A percentile compares a stretch with the other conserved stretches of the same genome.
Evolutionary conservation across 2,888 invertebrate species (phyloP).

Genomic region (Tachystola acroxantha): DNA sequence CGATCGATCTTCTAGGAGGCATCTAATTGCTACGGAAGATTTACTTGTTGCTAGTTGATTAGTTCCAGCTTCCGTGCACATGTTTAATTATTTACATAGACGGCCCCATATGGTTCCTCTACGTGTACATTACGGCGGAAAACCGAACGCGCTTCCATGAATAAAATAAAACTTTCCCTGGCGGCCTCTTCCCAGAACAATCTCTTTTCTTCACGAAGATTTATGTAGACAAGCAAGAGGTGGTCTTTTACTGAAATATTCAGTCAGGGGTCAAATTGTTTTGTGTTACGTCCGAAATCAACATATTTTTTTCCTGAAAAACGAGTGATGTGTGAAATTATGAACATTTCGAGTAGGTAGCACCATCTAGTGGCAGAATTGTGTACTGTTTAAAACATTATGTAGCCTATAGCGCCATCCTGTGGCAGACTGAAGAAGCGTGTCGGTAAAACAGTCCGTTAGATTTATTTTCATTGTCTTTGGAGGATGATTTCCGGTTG

Average conservation of each 20-base stretch:
- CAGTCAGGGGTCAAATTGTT: no score
- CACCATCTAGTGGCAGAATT: not conserved
- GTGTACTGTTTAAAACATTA: not conserved
- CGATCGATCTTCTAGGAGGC: no score
- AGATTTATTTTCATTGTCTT: no score
- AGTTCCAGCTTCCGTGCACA: conserved; percentile 9
- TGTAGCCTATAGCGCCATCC: no score
- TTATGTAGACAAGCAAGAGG: no score
- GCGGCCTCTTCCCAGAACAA: conserved; percentile 34
- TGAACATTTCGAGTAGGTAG: not conserved
- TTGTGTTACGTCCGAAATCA: no score
- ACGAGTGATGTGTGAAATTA: no score
- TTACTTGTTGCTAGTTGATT: conserved; percentile 14
- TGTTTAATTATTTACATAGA: conserved; percentile 23
- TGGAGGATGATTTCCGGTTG: no score
- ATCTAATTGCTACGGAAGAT: conserved; percentile 2
- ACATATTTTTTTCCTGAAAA: no score
- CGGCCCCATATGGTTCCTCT: conserved; percentile 24
- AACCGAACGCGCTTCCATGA: conserved; percentile 32
- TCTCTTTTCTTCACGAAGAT: conserved; percentile 45
- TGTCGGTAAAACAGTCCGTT: no score
- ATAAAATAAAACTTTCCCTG: conserved; percentile 40
- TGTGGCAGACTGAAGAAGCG: no score
- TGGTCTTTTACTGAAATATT: no score
- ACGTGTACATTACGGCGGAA: conserved; percentile 21